Base-by-base conservation (phyloP, 2,797 vertebrate genomes). In the Cyclura pinguis region DNA sequence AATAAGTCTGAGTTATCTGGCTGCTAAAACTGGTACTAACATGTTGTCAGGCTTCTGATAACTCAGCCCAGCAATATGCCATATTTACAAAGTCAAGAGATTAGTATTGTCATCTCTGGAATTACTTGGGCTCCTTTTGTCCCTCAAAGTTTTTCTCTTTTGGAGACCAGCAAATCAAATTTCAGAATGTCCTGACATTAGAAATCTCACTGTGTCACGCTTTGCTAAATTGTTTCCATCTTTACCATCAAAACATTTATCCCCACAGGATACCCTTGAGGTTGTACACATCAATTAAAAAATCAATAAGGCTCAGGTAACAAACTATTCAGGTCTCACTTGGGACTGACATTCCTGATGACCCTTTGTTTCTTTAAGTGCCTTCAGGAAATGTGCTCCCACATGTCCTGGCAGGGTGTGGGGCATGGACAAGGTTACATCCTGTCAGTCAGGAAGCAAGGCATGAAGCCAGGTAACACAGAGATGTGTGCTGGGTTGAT, bases 281-380 rank as follows among this genome's bases (percentile, higher is more conserved):
- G 29, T 59, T 47, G 74, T 72, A 42, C 47, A 27, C 18, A 73
- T 85, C 35, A n/a, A 55, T 57, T 55, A 52, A 85, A 42, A 83
- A 80, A 85, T 80, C 74, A 85, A 85, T 85, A 84, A 76, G n/a
- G 35, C 74, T 89, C 57, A 50, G 35, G n/a, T 57, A 85, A 32
- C 35, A 16, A 85, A 80, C 80, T 80, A 80, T 73, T 80, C 35
- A n/a, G 29, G 16, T 69, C 72, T 47, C 8, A 5, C 85, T 80
- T 80, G 50, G 64, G 72, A 59, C 35, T n/a, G 35, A 86, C 22
- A 86, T 86, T 81, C 35, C 59, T 57, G 27, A 86, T 77, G 22
- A 77, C 73, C 74, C 9, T 3, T 50, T 52, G 16, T 6, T 81
- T 32, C 9, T 7, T 80, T 85, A 55, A 85, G 10, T 73, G 12